Conservation (phyloP, 1,140 invertebrate species). For the Achatina immaculata region DNA sequence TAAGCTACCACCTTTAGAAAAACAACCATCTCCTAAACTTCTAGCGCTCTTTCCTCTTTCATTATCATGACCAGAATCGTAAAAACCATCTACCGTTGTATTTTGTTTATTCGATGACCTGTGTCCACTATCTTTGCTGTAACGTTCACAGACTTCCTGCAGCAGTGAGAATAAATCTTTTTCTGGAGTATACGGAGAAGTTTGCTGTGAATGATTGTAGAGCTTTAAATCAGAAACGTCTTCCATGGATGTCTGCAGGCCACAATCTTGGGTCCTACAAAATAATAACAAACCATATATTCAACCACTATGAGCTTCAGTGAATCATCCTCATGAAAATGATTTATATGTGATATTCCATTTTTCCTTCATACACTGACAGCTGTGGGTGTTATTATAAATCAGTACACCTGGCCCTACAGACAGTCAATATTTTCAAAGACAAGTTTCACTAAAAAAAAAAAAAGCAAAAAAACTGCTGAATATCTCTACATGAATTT, state of each 20-base stretch:
- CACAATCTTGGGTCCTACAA: slow-evolving; percentile 57
- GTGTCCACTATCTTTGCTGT: slow-evolving; percentile 3
- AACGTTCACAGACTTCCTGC: slow-evolving; percentile 50
- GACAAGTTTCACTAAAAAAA: too few relatives aligned
- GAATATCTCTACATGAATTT: too few relatives aligned
- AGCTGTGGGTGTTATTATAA: too few relatives aligned
- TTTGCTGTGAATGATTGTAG: slow-evolving; percentile 53
- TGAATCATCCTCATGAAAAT: too few relatives aligned
- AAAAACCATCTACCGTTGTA: neutral
- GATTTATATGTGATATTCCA: too few relatives aligned
- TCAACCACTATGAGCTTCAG: too few relatives aligned
- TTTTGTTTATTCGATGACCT: neutral
- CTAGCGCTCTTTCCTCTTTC: neutral
- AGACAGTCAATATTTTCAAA: too few relatives aligned
- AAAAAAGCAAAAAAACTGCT: too few relatives aligned
- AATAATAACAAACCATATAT: too few relatives aligned
- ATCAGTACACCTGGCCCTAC: too few relatives aligned
- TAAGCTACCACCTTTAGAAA: neutral
- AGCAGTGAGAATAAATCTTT: slow-evolving; percentile 56
- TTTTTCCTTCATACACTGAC: too few relatives aligned
- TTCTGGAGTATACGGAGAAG: slow-evolving; percentile 51
- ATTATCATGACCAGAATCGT: neutral
- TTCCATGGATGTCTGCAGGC: slow-evolving; percentile 58
- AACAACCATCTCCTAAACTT: neutral
- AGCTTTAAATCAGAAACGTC: slow-evolving; percentile 12